phyloP scores from a whole-genome alignment of 1,140 invertebrate species.

The Meteorus sp. region DNA sequence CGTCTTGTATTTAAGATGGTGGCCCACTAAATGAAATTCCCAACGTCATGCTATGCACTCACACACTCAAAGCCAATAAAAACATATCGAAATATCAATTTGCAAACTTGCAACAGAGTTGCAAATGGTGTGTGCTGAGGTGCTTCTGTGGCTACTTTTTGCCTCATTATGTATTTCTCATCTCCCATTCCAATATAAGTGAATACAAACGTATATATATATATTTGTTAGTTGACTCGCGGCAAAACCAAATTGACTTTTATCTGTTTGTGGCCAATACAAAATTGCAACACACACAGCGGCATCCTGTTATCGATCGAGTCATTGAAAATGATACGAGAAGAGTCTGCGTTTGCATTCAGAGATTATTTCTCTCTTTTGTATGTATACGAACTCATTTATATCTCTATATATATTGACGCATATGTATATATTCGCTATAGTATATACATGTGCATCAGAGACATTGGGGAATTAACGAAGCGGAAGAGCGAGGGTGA shows the following conservation, averaged over 20 bases:
- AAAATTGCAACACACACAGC: not conserved
- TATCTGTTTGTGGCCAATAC: not conserved
- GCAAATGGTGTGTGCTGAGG: too few relatives aligned
- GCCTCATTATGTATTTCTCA: too few relatives aligned
- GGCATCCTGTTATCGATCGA: constrained; percentile 50
- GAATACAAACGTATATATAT: too few relatives aligned
- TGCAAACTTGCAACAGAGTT: not conserved
- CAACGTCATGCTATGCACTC: not conserved
- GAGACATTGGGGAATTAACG: constrained; percentile 22
- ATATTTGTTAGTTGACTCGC: too few relatives aligned
- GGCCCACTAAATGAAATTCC: too few relatives aligned
- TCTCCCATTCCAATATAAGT: too few relatives aligned
- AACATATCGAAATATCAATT: constrained; percentile 6
- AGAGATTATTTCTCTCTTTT: constrained; percentile 10
- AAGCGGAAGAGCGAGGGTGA: constrained; percentile 26
- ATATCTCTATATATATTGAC: too few relatives aligned
- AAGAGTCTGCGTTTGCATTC: not conserved
- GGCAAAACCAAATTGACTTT: not conserved
- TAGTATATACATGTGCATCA: too few relatives aligned
- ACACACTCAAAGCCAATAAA: too few relatives aligned
- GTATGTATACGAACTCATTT: not conserved
- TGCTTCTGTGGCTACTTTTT: too few relatives aligned
- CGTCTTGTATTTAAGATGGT: too few relatives aligned
- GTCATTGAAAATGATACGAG: constrained; percentile 30
- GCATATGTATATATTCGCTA: too few relatives aligned